Evolutionary conservation across 2,113 vertebrate genomes (phyloP).

Genomic region (Paracanthobrama guichenoti): DNA sequence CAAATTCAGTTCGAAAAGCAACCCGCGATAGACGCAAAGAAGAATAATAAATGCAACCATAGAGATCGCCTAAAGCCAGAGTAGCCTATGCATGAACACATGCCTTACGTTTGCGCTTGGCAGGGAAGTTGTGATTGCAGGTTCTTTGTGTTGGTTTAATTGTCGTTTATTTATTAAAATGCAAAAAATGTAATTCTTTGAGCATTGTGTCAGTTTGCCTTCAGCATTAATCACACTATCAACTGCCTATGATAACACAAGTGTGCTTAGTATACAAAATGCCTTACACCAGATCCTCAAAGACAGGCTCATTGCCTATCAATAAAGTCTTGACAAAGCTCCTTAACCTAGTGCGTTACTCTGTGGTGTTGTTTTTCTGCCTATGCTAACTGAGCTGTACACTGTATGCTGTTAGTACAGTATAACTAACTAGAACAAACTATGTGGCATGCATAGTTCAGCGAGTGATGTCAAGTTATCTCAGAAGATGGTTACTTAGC

Average conservation of each 20-base stretch:
- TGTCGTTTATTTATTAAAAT: constrained; percentile 43
- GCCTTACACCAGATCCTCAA: constrained; percentile 60
- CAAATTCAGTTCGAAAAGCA: neutral
- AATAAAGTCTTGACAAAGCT: constrained; percentile 70
- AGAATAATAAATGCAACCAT: neutral
- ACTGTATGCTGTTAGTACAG: neutral
- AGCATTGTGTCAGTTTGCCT: constrained; percentile 42
- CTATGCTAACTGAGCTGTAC: neutral
- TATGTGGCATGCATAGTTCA: neutral
- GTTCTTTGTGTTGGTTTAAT: constrained; percentile 31
- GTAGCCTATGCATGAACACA: constrained; percentile 26
- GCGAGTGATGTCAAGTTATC: neutral
- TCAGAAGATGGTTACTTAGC: neutral
- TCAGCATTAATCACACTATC: constrained; percentile 33
- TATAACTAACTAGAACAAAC: neutral
- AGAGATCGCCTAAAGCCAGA: neutral
- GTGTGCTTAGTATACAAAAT: constrained; percentile 62
- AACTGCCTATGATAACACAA: constrained; percentile 61
- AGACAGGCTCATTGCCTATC: constrained; percentile 56
- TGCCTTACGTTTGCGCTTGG: constrained; percentile 4
- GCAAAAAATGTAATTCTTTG: constrained; percentile 33
- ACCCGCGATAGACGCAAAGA: neutral
- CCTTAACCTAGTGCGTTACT: neutral
- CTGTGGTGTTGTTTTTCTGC: neutral
- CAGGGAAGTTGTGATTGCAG: constrained; percentile 5